Evolutionary conservation across 2,888 invertebrate genomes (phyloP), one percentile per base, ranked within the genome.

Genomic region (Drosophila kanekoi): DNA sequence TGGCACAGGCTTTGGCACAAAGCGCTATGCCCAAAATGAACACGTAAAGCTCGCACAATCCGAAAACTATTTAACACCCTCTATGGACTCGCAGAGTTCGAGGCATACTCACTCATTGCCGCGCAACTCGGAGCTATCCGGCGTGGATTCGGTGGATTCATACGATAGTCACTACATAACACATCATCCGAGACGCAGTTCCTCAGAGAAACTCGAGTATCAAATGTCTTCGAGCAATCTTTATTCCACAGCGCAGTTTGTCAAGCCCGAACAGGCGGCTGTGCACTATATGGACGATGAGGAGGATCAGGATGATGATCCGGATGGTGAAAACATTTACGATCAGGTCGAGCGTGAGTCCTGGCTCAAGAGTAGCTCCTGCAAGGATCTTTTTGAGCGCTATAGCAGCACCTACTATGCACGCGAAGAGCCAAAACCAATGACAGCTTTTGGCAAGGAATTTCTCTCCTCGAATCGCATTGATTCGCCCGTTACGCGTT

Each of bases 311-410:
- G 81, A 81, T 8, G 90, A 88, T 4, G 82, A 80, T 44, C 78
- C 76, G 13, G 86, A 93, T 52, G 86, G 87, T 10, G 88, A 91
- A 65, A 92, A 91, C 45, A 91, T 91, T 38, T 91, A 91, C 69
- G 91, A 91, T 75, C 88, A 91, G 87, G 92, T 92, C 3, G 90
- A 91, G 56, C 92, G 92, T 48, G 92, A 92, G 45, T 89, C 92
- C 16, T 96, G 96, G 96, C 95, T 96, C 74, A 95, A 96, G 90
- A 96, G 96, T 91, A 95, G 96, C 85, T 96, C 96, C 89, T 96
- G 96, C 92, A 95, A 96, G 92, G 96, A 97, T 90, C 94, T 97
- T 69, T 95, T 96, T 91, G 96, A 96, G 91, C 95, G 95, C 91
- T 83, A 85, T 32, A 80, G 72, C 33, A 78, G 77, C 44, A 94